phyloP scores from a whole-genome alignment of 2,888 invertebrate genomes.

The Troides aeacus region DNA sequence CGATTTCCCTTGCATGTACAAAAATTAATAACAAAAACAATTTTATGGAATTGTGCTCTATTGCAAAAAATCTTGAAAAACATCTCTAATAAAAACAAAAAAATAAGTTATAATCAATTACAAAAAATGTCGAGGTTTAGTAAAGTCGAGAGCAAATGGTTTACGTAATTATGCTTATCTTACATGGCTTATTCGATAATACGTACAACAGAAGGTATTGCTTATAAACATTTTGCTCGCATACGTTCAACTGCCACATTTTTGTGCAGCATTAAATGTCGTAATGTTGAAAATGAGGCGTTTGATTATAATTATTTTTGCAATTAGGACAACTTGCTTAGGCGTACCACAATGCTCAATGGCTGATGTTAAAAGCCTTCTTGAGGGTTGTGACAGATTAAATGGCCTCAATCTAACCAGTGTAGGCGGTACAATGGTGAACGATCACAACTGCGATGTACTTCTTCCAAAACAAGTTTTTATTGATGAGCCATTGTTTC shows the following conservation, averaged over 20 bases:
- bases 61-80: too few relatives aligned
- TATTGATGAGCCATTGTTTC: slow-evolving; percentile 68
- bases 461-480: slow-evolving; percentile 72
- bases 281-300: slow-evolving; percentile 13
- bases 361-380: slow-evolving; percentile 60
- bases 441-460: slow-evolving; percentile 73
- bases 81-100: too few relatives aligned
- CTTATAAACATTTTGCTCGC: slow-evolving; percentile 17
- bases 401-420: slow-evolving; percentile 66
- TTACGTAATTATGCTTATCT: slow-evolving; percentile 9
- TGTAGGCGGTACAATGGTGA: slow-evolving; percentile 67
- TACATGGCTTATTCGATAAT: neutral
- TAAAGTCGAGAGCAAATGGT: neutral
- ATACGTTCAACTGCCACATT: neutral
- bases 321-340: slow-evolving; percentile 38
- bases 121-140: too few relatives aligned
- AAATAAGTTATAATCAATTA: too few relatives aligned
- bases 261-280: slow-evolving; percentile 1
- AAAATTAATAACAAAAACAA: too few relatives aligned
- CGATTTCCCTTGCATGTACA: too few relatives aligned
- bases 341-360: slow-evolving; percentile 49
- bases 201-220: neutral
- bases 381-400: slow-evolving; percentile 66
- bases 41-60: too few relatives aligned
- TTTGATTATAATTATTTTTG: slow-evolving; percentile 9